These are phyloP conservation scores for Bradypodion ventrale DNA, from an alignment of 2,797 vertebrate genomes.

Conservation along the genomic window DNA sequence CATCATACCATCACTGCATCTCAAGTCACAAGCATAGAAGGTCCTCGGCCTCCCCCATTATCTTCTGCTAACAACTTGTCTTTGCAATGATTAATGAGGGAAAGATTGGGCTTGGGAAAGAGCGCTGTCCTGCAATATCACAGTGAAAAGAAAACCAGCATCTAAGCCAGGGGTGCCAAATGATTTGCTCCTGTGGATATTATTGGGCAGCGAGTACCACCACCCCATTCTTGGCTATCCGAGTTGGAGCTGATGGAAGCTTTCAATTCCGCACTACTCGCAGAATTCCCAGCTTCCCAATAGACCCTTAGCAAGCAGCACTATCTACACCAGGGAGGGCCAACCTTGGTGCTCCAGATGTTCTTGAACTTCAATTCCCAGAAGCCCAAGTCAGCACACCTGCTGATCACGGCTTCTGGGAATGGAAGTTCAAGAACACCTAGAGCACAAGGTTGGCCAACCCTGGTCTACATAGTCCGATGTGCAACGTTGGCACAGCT, in stretches of 20 bases:
- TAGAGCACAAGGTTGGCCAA: no score
- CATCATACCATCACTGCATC: slow-evolving; percentile 22
- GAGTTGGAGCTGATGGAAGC: not conserved
- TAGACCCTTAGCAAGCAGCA: no score
- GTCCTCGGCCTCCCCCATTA: not conserved
- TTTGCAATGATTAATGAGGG: slow-evolving; percentile 39
- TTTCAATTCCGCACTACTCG: not conserved
- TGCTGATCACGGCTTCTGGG: no score
- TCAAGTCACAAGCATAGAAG: not conserved
- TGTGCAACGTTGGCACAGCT: not conserved
- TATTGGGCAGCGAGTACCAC: no score
- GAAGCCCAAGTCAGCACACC: no score
- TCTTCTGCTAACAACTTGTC: slow-evolving; percentile 9
- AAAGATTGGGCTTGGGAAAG: not conserved
- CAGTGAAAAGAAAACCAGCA: no score
- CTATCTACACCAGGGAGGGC: no score
- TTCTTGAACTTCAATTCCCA: no score
- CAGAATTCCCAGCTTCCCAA: not conserved
- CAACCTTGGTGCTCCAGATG: no score
- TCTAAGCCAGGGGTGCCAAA: no score
- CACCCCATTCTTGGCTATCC: not conserved
- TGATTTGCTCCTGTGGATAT: no score
- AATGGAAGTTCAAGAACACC: no score
- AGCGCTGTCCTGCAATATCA: not conserved
- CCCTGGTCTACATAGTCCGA: not conserved